Conservation (phyloP, 2,113 vertebrate genomes). For the Apaloderma vittatum region DNA sequence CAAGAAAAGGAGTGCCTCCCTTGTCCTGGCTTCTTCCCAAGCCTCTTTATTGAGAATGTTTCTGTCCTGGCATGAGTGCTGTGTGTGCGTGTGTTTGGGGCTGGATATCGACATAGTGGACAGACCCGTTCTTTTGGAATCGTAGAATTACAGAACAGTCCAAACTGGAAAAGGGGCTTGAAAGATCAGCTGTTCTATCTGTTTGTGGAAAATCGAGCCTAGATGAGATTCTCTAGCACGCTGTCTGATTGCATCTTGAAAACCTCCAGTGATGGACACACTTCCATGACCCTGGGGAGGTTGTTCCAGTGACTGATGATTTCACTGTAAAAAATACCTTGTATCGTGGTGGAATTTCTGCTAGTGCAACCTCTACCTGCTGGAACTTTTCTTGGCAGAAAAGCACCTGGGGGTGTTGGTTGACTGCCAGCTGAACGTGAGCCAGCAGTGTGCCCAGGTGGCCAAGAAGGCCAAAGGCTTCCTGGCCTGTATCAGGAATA, state of each 20-base stretch:
- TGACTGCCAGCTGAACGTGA: too few species aligned
- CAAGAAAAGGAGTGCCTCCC: neutral
- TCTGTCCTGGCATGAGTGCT: neutral
- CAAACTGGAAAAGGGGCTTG: neutral
- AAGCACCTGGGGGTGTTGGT: too few species aligned
- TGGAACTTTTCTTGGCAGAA: too few species aligned
- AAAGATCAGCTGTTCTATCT: neutral
- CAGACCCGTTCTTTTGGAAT: neutral
- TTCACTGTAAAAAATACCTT: neutral
- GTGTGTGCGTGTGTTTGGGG: accelerated
- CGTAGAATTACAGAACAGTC: neutral
- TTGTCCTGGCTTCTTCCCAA: neutral
- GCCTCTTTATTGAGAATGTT: neutral
- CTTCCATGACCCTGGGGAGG: accelerated
- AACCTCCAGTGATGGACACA: neutral
- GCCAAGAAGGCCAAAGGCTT: too few species aligned
- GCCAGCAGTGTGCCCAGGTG: too few species aligned
- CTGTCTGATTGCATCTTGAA: accelerated
- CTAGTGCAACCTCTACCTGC: neutral
- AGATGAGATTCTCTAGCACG: neutral
- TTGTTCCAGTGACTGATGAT: neutral
- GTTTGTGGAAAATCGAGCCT: neutral
- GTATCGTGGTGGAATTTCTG: neutral
- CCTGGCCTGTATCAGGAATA: too few species aligned
- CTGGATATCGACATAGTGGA: accelerated